Evolutionary conservation across 2,797 vertebrate species (phyloP).

Genomic region (Austrolebias charrua): DNA sequence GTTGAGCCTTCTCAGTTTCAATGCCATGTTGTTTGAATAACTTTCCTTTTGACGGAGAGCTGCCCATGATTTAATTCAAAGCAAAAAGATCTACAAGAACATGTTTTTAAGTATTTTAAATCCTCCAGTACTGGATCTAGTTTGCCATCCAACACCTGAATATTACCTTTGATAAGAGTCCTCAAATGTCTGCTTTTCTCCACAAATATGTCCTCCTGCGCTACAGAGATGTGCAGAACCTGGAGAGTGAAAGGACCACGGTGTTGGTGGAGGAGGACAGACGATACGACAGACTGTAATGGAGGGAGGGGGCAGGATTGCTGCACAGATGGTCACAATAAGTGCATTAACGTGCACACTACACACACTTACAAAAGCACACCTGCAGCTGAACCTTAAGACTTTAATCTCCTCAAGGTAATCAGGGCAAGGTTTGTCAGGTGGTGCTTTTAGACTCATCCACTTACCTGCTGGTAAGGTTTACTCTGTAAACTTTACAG

Average conservation of each 20-base stretch:
- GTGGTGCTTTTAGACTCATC: conserved; percentile 59
- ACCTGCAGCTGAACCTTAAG: conserved; percentile 65
- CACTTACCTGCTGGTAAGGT: conserved; percentile 15
- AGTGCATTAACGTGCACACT: conserved; percentile 46
- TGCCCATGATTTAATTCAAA: conserved; percentile 82
- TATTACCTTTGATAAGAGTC: not conserved
- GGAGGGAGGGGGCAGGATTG: conserved; percentile 23
- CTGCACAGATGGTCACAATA: conserved; percentile 84
- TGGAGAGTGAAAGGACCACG: conserved; percentile 5
- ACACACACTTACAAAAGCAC: conserved; percentile 17
- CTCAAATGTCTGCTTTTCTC: not conserved
- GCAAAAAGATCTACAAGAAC: conserved; percentile 7
- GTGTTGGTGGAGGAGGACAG: conserved; percentile 43
- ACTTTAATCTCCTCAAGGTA: conserved; percentile 91
- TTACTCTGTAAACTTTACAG: conserved; percentile 23
- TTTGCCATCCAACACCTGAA: conserved; percentile 3
- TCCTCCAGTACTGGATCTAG: conserved; percentile 4
- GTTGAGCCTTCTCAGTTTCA: conserved; percentile 43
- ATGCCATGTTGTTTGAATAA: conserved; percentile 62
- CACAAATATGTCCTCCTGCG: not conserved
- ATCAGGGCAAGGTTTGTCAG: conserved; percentile 74
- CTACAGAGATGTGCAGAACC: conserved; percentile 18
- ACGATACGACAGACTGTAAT: conserved; percentile 73
- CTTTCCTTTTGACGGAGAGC: conserved; percentile 87
- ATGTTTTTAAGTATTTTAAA: conserved; percentile 9